These are phyloP conservation scores for Fulmarus glacialis DNA, from an alignment of 2,113 vertebrate genomes.

Conservation along the genomic window DNA sequence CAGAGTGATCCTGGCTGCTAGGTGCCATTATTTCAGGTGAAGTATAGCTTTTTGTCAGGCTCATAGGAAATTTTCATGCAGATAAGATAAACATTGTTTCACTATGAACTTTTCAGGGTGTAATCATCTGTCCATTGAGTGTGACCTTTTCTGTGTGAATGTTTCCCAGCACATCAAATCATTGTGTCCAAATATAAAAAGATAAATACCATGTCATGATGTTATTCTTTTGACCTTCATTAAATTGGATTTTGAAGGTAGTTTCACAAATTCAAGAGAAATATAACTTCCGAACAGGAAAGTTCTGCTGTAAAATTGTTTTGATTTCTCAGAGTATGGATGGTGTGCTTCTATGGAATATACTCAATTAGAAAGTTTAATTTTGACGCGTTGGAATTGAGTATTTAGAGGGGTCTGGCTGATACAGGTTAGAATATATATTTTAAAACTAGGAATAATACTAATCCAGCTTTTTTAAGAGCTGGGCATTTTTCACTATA, in stretches of 20 bases:
- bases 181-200: slow-evolving; percentile 21
- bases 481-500: neutral
- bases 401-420: neutral
- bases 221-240: slow-evolving; percentile 65
- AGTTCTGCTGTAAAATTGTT: neutral
- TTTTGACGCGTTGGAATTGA: neutral
- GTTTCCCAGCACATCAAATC: slow-evolving; percentile 15
- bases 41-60: neutral
- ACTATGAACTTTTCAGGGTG: slow-evolving; percentile 50
- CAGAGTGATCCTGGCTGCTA: slow-evolving; percentile 94
- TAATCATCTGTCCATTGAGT: slow-evolving; percentile 38
- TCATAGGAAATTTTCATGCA: slow-evolving; percentile 26
- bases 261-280: slow-evolving; percentile 1
- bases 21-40: slow-evolving; percentile 98
- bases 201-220: slow-evolving; percentile 40
- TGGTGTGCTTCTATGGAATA: neutral
- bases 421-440: neutral
- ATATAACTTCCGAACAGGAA: slow-evolving; percentile 4
- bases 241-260: slow-evolving; percentile 33
- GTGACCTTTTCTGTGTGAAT: slow-evolving; percentile 59
- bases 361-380: neutral
- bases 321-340: neutral
- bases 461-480: neutral
- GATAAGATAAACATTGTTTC: slow-evolving; percentile 26
- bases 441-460: neutral